These are phyloP conservation scores for Drosophila littoralis DNA, from an alignment of 1,140 invertebrate genomes.

Conservation along the genomic window DNA sequence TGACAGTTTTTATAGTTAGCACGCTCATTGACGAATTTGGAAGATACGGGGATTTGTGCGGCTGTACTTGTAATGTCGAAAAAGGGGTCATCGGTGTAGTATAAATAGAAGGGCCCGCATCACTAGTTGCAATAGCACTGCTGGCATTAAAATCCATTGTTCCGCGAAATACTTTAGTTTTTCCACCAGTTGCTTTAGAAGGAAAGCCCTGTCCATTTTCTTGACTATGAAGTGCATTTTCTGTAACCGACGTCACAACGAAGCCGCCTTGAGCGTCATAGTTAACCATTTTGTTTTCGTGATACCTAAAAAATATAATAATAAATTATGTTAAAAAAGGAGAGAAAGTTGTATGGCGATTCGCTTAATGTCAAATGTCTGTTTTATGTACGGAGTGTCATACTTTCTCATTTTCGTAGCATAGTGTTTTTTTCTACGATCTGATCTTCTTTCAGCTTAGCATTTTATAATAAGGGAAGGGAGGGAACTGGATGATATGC, in stretches of 20 bases:
- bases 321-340: no score
- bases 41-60: constrained; percentile 82
- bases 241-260: constrained; percentile 77
- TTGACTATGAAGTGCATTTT: constrained; percentile 35
- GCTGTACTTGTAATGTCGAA: constrained; percentile 40
- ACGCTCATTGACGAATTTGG: constrained; percentile 73
- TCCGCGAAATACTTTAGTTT: constrained; percentile 45
- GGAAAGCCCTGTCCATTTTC: constrained; percentile 41
- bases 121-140: constrained; percentile 1
- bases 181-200: constrained; percentile 1
- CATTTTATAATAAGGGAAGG: no score
- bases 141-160: constrained; percentile 31
- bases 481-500: no score
- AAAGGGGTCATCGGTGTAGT: constrained; percentile 37
- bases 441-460: no score
- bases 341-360: no score
- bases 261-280: constrained; percentile 86
- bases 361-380: no score
- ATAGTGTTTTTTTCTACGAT: no score
- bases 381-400: no score
- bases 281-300: constrained; percentile 90
- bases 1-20: constrained; percentile 76
- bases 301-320: constrained; percentile 85
- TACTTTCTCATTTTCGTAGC: no score
- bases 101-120: constrained; percentile 14